Conservation (phyloP, 2,797 vertebrate species). For the Coreius guichenoti region DNA sequence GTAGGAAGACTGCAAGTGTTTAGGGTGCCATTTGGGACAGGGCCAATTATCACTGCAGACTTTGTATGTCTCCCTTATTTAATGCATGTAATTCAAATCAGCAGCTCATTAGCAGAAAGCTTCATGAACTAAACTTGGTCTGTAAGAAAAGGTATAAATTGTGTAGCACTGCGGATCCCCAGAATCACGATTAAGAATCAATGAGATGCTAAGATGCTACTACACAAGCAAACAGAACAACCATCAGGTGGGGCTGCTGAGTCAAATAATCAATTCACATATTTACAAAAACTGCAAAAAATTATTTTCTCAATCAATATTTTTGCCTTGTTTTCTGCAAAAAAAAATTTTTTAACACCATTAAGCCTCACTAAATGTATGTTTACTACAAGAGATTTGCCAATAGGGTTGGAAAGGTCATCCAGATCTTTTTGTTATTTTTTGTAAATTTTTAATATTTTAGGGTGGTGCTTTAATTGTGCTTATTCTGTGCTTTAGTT, state of each 20-base stretch:
- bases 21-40: not conserved
- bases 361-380: not conserved
- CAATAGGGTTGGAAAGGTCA: not conserved
- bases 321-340: not conserved
- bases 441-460: not conserved
- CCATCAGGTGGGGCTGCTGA: slow-evolving; percentile 50
- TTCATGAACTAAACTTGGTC: not conserved
- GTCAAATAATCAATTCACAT: not conserved
- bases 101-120: not conserved
- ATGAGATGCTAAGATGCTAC: not conserved
- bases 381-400: not conserved
- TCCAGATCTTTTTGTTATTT: not conserved
- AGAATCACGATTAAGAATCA: not conserved
- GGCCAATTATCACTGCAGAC: not conserved
- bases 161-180: not conserved
- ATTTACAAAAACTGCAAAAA: not conserved
- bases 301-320: not conserved
- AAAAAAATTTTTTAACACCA: not conserved
- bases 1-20: not conserved
- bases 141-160: not conserved
- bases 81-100: not conserved
- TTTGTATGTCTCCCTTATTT: not conserved
- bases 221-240: slow-evolving; percentile 5
- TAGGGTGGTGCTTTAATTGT: not conserved
- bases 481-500: not conserved